Base-by-base conservation (phyloP, 2,888 invertebrate genomes). In the Megamerina dolium region DNA sequence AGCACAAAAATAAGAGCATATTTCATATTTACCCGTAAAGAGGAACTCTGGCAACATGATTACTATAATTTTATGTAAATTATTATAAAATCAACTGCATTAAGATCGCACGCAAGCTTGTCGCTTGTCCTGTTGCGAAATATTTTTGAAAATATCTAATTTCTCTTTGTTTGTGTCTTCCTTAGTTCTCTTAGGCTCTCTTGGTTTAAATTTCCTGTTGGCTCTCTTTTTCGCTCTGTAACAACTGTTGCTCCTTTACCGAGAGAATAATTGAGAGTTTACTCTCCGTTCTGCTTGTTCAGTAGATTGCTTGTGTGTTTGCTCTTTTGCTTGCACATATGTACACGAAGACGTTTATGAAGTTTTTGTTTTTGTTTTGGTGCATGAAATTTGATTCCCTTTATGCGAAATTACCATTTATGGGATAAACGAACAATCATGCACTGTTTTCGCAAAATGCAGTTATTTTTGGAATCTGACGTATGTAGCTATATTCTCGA, bases 351-450 rank as follows among this genome's bases (percentile, higher is more conserved):
- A 8, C 6, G 23, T 10, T 23, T 23, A 8, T n/a, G n/a, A n/a
- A n/a, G n/a, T n/a, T 46, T 34, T 45, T 45, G 39, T 46, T 49
- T 47, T 32, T 50, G 36, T 32, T 56, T 56, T 58, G n/a, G n/a
- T 58, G 51, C 54, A 55, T 68, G 67, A 67, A 68, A 68, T 65
- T 63, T 61, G 67, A 68, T 60, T 60, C 67, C 66, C 57, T 59
- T 57, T 56, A 54, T 55, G 45, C 55, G 57, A 62, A 55, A 61
- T 62, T 57, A 38, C 66, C 65, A 60, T 61, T 61, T 58, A 61
- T 46, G 66, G 66, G 35, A 39, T 16, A 14, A 38, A 33, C 5
- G 19, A 12, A 32, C 30, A 32, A 32, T 27, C 10, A 39, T 31
- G 14, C 31, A 38, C 38, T 8, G 16, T 16, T 13, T 14, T 32